These are phyloP conservation scores for Sus cebifrons DNA, from an alignment of 2,797 vertebrate genomes.

Conservation along the genomic window DNA sequence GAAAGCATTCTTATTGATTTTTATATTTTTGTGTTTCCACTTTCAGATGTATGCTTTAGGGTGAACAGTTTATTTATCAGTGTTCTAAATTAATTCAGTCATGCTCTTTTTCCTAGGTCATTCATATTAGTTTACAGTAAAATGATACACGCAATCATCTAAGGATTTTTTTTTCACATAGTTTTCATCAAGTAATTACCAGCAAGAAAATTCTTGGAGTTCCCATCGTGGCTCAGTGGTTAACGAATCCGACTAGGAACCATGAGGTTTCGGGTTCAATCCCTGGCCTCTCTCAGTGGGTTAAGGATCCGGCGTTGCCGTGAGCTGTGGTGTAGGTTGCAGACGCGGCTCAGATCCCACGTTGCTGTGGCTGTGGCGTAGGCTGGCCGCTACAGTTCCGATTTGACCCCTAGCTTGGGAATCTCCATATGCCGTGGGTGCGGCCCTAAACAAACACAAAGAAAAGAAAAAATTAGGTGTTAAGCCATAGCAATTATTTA, in stretches of 20 bases:
- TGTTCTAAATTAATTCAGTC: conserved; percentile 41
- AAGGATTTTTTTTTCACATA: neutral
- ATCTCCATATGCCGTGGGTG: too few relatives aligned
- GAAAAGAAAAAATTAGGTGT: conserved; percentile 7
- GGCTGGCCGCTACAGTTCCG: too few relatives aligned
- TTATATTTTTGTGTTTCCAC: neutral
- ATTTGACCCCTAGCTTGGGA: too few relatives aligned
- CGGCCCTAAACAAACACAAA: too few relatives aligned
- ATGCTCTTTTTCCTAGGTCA: neutral
- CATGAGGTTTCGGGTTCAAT: too few relatives aligned
- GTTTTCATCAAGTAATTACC: conserved; percentile 18
- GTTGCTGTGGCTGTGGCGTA: too few relatives aligned
- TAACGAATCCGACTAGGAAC: neutral
- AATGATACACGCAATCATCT: neutral
- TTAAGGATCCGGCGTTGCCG: too few relatives aligned
- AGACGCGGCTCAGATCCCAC: too few relatives aligned
- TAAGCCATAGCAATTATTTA: neutral
- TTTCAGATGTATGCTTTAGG: neutral
- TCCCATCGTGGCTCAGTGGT: neutral
- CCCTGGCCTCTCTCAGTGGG: too few relatives aligned
- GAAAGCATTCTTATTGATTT: neutral
- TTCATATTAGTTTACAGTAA: neutral
- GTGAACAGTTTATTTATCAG: conserved; percentile 12
- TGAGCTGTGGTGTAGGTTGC: too few relatives aligned
- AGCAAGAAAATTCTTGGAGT: neutral